These are phyloP conservation scores for Eulithis prunata DNA, from an alignment of 2,888 invertebrate species.

Conservation along the genomic window DNA sequence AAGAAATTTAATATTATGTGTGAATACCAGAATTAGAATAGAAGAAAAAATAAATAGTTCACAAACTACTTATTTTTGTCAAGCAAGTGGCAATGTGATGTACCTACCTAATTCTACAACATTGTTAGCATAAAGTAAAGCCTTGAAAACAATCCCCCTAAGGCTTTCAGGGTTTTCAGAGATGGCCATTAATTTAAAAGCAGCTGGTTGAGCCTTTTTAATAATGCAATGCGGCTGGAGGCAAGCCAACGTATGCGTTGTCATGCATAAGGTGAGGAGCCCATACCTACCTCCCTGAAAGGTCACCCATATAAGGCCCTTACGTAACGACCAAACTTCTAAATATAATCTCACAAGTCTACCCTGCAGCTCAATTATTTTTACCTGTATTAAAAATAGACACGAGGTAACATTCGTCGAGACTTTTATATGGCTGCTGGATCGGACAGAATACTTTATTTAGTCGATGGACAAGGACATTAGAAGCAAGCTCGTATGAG, in stretches of 20 bases:
- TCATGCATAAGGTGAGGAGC: slow-evolving; percentile 58
- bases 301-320: slow-evolving; percentile 58
- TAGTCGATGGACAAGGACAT: background rate
- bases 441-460: background rate
- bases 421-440: background rate
- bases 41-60: background rate
- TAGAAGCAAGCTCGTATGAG: too few relatives aligned
- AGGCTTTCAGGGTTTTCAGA: slow-evolving; percentile 51
- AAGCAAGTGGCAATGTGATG: slow-evolving; percentile 17
- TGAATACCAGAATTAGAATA: too few relatives aligned
- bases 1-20: too few relatives aligned
- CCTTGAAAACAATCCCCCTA: slow-evolving; percentile 45
- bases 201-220: slow-evolving; percentile 57
- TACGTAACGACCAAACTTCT: slow-evolving; percentile 38
- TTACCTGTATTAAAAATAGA: slow-evolving; percentile 27
- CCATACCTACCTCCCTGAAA: slow-evolving; percentile 44
- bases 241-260: slow-evolving; percentile 58
- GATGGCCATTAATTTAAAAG: slow-evolving; percentile 60
- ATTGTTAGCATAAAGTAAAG: slow-evolving; percentile 38
- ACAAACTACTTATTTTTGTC: background rate
- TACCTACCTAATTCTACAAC: slow-evolving; percentile 18
- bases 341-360: slow-evolving; percentile 39
- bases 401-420: slow-evolving; percentile 15
- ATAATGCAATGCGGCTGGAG: slow-evolving; percentile 63
- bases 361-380: slow-evolving; percentile 31